Percentiles rank a stretch among this genome's conserved stretches.
phyloP scores from a whole-genome alignment of 2,113 vertebrate species.

The Oncorhynchus keta region DNA sequence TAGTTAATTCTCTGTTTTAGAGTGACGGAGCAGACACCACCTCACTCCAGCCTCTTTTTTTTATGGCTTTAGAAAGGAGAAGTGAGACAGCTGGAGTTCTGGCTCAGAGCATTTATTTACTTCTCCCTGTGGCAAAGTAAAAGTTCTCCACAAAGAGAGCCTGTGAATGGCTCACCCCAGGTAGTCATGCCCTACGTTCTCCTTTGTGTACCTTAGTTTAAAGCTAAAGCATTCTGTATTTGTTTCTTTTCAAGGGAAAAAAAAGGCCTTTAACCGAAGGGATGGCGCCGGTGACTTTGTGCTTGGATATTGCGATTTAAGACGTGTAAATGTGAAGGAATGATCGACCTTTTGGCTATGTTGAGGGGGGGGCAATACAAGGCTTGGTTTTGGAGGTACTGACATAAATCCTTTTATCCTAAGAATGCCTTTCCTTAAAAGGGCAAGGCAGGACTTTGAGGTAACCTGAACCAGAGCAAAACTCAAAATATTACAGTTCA shows the following conservation, averaged over 20 bases:
- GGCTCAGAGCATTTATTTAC: slow-evolving; percentile 22
- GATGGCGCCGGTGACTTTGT: neutral
- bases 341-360: neutral
- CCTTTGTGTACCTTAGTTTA: slow-evolving; percentile 7
- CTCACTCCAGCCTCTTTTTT: slow-evolving; percentile 5
- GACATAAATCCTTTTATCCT: neutral
- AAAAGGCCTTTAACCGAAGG: neutral
- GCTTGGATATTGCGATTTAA: neutral
- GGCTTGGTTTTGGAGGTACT: neutral
- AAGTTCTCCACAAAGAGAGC: slow-evolving; percentile 14
- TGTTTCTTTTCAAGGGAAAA: slow-evolving; percentile 16
- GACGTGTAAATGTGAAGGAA: neutral
- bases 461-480: neutral
- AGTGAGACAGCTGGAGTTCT: slow-evolving; percentile 35
- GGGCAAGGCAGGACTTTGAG: neutral
- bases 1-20: slow-evolving; percentile 6
- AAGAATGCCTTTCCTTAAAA: neutral
- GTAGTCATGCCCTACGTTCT: slow-evolving; percentile 4
- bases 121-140: slow-evolving; percentile 13
- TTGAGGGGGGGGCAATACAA: neutral
- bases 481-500: neutral
- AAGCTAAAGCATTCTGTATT: neutral
- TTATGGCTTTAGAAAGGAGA: slow-evolving; percentile 22
- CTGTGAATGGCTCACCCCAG: slow-evolving; percentile 18
- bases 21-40: neutral